These are phyloP conservation scores for Cryptus armator DNA, from an alignment of 2,888 invertebrate species.

Conservation along the genomic window DNA sequence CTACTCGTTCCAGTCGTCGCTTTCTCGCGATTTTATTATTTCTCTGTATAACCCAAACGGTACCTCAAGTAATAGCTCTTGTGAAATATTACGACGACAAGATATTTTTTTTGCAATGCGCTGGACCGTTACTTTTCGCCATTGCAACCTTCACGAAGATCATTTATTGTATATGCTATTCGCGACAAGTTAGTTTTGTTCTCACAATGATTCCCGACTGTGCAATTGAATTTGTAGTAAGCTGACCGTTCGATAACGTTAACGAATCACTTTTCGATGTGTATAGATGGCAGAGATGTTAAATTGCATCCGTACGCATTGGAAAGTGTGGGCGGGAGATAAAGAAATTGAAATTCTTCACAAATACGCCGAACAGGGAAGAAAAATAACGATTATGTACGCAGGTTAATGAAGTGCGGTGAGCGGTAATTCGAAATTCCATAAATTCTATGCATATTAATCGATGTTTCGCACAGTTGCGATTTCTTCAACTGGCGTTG, in stretches of 20 bases:
- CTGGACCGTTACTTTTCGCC: slow-evolving; percentile 8
- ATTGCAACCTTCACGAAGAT: slow-evolving; percentile 20
- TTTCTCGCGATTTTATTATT: neutral
- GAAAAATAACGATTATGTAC: slow-evolving; percentile 36
- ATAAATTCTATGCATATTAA: neutral
- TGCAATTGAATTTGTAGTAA: too few species aligned
- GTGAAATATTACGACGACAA: slow-evolving; percentile 3
- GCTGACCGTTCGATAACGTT: too few species aligned
- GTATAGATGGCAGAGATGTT: neutral
- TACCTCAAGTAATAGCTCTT: slow-evolving; percentile 30
- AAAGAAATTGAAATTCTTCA: slow-evolving; percentile 45
- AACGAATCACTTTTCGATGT: too few species aligned
- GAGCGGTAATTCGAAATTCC: neutral
- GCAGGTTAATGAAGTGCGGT: slow-evolving; percentile 37
- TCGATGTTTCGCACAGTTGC: slow-evolving; percentile 19
- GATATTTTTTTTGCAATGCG: slow-evolving; percentile 18
- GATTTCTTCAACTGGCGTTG: neutral
- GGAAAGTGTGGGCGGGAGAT: slow-evolving; percentile 39
- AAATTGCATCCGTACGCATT: slow-evolving; percentile 26
- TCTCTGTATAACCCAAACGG: slow-evolving; percentile 23
- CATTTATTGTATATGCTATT: slow-evolving; percentile 7
- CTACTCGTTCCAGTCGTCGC: neutral
- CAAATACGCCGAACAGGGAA: slow-evolving; percentile 35
- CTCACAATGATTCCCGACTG: too few species aligned
- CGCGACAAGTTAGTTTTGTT: slow-evolving; percentile 10